Percentiles rank a stretch among this genome's conserved stretches.
Evolutionary conservation across 2,113 vertebrate genomes (phyloP).

Genomic region (Passer domesticus): DNA sequence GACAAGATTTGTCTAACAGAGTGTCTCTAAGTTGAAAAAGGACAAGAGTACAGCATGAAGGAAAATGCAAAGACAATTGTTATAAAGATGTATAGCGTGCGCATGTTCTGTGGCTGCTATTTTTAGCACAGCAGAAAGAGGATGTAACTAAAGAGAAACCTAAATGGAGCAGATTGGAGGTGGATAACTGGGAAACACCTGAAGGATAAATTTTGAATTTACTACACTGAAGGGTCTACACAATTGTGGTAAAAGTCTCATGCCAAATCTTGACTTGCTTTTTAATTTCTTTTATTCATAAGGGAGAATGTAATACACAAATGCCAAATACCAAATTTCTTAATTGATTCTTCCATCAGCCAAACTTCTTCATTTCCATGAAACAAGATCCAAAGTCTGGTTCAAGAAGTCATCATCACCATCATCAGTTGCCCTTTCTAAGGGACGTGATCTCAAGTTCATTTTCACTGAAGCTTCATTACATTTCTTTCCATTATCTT

Average conservation of each 20-base stretch:
- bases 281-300: background rate
- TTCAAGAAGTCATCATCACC: background rate
- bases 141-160: background rate
- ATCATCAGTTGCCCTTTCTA: background rate
- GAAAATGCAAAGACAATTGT: conserved; percentile 26
- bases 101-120: background rate
- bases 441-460: background rate
- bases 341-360: background rate
- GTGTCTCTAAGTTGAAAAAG: background rate
- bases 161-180: background rate
- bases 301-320: background rate
- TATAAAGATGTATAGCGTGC: conserved; percentile 30
- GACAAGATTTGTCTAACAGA: background rate
- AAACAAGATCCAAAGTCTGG: background rate
- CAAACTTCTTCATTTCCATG: background rate
- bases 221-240: background rate
- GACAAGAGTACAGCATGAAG: background rate
- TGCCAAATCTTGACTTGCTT: background rate
- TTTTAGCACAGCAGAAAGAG: conserved; percentile 14
- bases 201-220: background rate
- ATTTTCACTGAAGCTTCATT: background rate
- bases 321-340: background rate
- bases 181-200: background rate
- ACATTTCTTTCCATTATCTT: background rate
- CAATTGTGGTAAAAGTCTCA: background rate